Conservation (phyloP, 2,113 vertebrate genomes). For the western clawed frog (Xenopus tropicalis) region UCB_Xtro_10.0 CM004448.2:86414501-86415000, state of each 20-base stretch:
- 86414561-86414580: neutral
- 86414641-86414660: conserved; percentile 6
- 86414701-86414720: conserved; percentile 12
- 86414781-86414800: conserved; percentile 1
- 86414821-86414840: conserved; percentile 1
- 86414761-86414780: conserved; percentile 15
- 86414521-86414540: neutral
- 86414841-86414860: conserved; percentile 19
- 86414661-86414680: conserved; percentile 7
- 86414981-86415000: too few relatives aligned
- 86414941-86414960: too few relatives aligned
- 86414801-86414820: neutral
- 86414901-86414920: conserved; percentile 18
- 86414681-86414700: neutral
- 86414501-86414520: too few relatives aligned
- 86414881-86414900: conserved; percentile 13
- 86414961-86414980: too few relatives aligned
- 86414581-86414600: neutral
- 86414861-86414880: conserved; percentile 13
- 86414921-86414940: too few relatives aligned
- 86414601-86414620: conserved; percentile 4
- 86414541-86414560: neutral
- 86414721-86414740: neutral
- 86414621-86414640: conserved; percentile 6
- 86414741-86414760: neutral